Evolutionary conservation across 2,888 invertebrate species (phyloP).

Genomic region (Tetheella fluctuosa): DNA sequence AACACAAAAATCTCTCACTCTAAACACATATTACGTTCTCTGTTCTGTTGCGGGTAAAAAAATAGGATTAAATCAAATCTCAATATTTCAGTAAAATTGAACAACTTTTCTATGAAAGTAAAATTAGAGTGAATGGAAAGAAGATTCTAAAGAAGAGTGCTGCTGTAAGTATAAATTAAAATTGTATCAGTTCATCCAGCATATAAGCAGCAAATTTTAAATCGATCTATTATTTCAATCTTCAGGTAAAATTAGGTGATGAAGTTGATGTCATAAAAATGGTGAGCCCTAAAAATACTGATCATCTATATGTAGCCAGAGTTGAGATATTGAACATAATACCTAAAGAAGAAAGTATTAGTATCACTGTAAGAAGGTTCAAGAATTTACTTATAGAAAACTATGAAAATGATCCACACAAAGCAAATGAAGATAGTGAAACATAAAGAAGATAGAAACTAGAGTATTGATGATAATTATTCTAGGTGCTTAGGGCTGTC

Average conservation of each 20-base stretch:
- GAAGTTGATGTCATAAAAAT: constrained; percentile 91
- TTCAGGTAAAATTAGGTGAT: constrained; percentile 87
- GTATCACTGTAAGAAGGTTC: constrained; percentile 86
- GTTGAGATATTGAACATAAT: constrained; percentile 85
- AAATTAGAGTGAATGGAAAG: constrained; percentile 90
- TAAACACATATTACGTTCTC: no score
- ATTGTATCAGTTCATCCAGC: not conserved
- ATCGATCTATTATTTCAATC: constrained; percentile 24
- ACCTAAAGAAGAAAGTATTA: constrained; percentile 82
- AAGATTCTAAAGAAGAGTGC: constrained; percentile 90
- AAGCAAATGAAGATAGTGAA: constrained; percentile 46
- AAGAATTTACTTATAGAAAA: constrained; percentile 90
- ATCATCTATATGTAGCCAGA: constrained; percentile 88
- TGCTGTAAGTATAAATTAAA: constrained; percentile 75
- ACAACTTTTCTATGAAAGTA: constrained; percentile 90
- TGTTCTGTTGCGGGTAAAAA: no score
- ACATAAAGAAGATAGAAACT: constrained; percentile 9
- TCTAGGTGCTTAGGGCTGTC: not conserved
- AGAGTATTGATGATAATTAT: not conserved
- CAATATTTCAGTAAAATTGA: constrained; percentile 89
- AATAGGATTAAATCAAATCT: not conserved
- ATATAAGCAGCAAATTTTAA: not conserved
- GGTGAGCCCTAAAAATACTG: constrained; percentile 86
- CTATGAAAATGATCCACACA: constrained; percentile 84
- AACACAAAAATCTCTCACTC: no score